phyloP scores from a whole-genome alignment of 2,888 invertebrate species.

The Azorinus chamasolen region DNA sequence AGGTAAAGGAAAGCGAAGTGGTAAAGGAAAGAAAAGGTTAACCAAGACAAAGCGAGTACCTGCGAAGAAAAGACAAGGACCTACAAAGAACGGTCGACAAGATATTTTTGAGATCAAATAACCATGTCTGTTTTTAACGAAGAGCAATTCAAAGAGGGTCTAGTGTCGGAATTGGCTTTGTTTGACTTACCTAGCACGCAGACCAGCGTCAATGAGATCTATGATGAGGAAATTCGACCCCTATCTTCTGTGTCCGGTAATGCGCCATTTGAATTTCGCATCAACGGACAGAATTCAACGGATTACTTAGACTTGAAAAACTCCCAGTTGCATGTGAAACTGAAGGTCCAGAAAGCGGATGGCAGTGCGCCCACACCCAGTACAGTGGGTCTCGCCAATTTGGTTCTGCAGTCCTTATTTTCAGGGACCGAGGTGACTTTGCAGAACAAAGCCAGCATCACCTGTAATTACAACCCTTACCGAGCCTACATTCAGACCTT shows the following conservation, averaged over 20 bases:
- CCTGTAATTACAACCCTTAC: slow-evolving; percentile 22
- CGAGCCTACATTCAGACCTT: slow-evolving; percentile 14
- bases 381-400: slow-evolving; percentile 19
- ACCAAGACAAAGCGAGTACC: too few species aligned
- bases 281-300: slow-evolving; percentile 31
- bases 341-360: slow-evolving; percentile 16
- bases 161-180: slow-evolving; percentile 19
- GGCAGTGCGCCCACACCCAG: slow-evolving; percentile 6
- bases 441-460: slow-evolving; percentile 11
- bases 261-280: slow-evolving; percentile 38
- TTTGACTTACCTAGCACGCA: slow-evolving; percentile 43
- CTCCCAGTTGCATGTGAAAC: slow-evolving; percentile 19
- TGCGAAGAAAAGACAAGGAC: background rate
- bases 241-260: slow-evolving; percentile 33
- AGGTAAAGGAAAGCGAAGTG: too few species aligned
- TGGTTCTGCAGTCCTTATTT: slow-evolving; percentile 23
- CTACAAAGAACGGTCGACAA: background rate
- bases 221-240: slow-evolving; percentile 32
- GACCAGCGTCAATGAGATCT: slow-evolving; percentile 18
- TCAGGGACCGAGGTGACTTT: slow-evolving; percentile 25
- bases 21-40: too few species aligned
- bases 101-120: background rate
- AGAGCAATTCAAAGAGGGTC: slow-evolving; percentile 33
- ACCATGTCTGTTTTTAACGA: slow-evolving; percentile 32
- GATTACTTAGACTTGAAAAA: slow-evolving; percentile 37